Conservation (phyloP, 2,113 vertebrate species). For the Opisthocomus hoazin region DNA sequence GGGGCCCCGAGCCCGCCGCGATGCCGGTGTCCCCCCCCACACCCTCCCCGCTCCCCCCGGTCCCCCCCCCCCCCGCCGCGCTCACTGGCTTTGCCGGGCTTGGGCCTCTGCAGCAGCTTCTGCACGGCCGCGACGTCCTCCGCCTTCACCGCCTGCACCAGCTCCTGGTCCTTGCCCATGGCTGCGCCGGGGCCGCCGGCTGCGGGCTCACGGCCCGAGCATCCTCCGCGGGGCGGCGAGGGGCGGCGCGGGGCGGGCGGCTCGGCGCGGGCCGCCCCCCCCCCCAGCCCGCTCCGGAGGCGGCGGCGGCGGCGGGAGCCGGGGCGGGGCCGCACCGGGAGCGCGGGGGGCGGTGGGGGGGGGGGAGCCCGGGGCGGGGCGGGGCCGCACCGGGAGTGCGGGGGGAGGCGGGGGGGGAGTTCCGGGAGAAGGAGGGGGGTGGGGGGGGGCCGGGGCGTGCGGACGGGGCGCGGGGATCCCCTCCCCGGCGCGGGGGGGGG, state of each 20-base stretch:
- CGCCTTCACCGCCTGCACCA: conserved; percentile 96
- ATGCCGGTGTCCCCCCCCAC: neutral
- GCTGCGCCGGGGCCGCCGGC: conserved; percentile 61
- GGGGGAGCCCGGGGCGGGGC: neutral
- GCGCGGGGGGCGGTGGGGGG: neutral
- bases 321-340: neutral
- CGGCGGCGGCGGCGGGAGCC: conserved; percentile 16
- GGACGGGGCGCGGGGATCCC: neutral
- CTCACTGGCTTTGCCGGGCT: conserved; percentile 94
- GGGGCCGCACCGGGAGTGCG: neutral
- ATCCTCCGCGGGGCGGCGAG: conserved; percentile 19
- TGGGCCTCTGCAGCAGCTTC: conserved; percentile 95
- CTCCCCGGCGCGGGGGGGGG: neutral
- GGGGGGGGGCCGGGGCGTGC: neutral
- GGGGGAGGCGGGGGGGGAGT: neutral
- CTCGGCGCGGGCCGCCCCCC: neutral
- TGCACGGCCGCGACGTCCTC: conserved; percentile 93
- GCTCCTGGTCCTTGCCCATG: conserved; percentile 97
- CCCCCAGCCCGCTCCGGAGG: conserved; percentile 3
- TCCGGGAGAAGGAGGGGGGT: neutral
- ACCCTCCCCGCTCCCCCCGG: neutral
- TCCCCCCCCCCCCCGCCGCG: conserved; percentile 48
- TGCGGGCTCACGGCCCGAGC: conserved; percentile 42
- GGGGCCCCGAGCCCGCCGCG: neutral
- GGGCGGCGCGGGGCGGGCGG: neutral